phyloP scores from a whole-genome alignment of 2,888 invertebrate species.

The Quadriops clusia region DNA sequence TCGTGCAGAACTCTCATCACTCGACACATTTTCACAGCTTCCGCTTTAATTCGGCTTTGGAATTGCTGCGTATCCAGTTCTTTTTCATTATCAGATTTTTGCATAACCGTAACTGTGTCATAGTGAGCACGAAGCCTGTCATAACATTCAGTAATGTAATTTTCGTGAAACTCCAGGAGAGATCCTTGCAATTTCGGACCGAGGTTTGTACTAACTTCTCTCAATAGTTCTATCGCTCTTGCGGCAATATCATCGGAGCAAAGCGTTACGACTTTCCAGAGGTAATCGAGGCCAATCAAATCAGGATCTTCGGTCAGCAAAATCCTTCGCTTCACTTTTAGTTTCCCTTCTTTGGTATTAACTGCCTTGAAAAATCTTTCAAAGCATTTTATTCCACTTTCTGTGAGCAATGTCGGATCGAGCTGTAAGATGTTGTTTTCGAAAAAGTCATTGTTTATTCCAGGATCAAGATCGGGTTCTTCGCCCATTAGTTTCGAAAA shows the following conservation, averaged over 20 bases:
- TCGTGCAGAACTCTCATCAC: conserved; percentile 90
- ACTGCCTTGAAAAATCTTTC: conserved; percentile 88
- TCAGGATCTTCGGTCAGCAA: conserved; percentile 87
- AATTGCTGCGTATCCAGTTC: conserved; percentile 37
- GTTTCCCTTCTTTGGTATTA: conserved; percentile 87
- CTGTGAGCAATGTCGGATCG: conserved; percentile 82
- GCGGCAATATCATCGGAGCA: conserved; percentile 87
- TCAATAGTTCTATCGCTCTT: conserved; percentile 81
- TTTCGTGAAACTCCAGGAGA: conserved; percentile 76
- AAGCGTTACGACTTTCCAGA: conserved; percentile 76
- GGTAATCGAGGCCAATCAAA: conserved; percentile 90
- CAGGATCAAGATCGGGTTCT: conserved; percentile 92
- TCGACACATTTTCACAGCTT: conserved; percentile 80
- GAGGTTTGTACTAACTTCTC: conserved; percentile 88
- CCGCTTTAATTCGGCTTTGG: conserved; percentile 44
- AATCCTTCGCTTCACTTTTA: conserved; percentile 74
- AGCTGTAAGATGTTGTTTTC: conserved; percentile 86
- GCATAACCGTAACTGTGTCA: conserved; percentile 62
- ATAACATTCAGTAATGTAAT: conserved; percentile 84
- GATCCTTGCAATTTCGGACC: conserved; percentile 74
- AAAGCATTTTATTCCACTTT: conserved; percentile 87
- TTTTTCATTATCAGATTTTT: conserved; percentile 41
- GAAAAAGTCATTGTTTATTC: conserved; percentile 91
- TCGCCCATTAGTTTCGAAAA: conserved; percentile 95
- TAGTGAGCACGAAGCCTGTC: conserved; percentile 78